Evolutionary conservation across 2,888 invertebrate species (phyloP).

Genomic region (Melikaiella ostensackeni): DNA sequence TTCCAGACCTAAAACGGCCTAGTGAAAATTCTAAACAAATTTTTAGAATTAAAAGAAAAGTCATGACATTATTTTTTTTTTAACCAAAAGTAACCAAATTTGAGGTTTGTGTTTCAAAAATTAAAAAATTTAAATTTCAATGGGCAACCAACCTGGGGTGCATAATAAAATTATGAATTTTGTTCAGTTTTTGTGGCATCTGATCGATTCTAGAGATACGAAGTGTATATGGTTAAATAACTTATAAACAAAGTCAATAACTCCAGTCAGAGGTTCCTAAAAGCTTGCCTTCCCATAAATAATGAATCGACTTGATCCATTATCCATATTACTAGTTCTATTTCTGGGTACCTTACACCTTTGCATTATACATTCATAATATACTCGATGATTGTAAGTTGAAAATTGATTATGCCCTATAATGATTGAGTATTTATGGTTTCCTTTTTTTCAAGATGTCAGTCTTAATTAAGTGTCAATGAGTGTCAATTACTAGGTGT

Average conservation of each 20-base stretch:
- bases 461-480: not conserved
- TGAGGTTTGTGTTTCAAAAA: no score
- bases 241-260: conserved; percentile 1
- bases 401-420: not conserved
- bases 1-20: no score
- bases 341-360: not conserved
- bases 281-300: not conserved
- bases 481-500: not conserved
- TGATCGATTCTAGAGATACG: not conserved
- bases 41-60: no score
- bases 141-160: not conserved
- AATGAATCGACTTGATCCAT: not conserved
- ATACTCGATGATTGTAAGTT: not conserved
- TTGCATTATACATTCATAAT: not conserved
- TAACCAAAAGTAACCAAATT: no score
- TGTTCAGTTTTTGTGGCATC: not conserved
- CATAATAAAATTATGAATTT: not conserved
- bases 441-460: not conserved
- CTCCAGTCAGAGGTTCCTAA: not conserved
- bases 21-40: no score
- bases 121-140: no score
- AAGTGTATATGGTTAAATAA: not conserved
- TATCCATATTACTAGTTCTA: not conserved
- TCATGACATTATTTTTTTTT: no score
- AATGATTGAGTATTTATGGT: not conserved